Evolutionary conservation across 2,113 vertebrate genomes (phyloP).

Genomic region (Myrmophylax atrothorax): DNA sequence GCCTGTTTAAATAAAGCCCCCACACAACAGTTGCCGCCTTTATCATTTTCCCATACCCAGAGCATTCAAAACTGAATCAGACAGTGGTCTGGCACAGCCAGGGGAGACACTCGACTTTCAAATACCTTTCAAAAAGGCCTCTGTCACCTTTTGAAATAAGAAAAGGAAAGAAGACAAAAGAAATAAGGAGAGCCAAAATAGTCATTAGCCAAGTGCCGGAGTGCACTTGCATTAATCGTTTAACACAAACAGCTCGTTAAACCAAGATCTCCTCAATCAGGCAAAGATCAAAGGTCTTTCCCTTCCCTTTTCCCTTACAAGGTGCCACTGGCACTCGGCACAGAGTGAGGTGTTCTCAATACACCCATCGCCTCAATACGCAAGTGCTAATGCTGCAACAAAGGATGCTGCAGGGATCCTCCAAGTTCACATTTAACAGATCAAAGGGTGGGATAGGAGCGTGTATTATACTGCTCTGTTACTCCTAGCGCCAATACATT

Average conservation of each 20-base stretch:
- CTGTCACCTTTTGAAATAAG: neutral
- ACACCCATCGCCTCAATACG: accelerated
- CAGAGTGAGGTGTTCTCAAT: neutral
- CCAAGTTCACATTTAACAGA: neutral
- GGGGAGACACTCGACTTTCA: neutral
- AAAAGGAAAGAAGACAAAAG: neutral
- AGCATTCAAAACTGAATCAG: neutral
- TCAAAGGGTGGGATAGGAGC: neutral
- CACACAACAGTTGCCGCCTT: neutral
- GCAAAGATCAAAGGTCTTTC: neutral
- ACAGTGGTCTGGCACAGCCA: neutral
- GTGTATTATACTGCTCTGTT: neutral
- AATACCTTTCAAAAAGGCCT: neutral
- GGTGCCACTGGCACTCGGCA: neutral
- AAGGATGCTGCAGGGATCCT: neutral
- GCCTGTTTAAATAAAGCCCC: neutral
- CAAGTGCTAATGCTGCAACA: neutral
- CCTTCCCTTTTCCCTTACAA: neutral
- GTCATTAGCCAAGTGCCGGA: neutral
- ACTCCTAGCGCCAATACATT: neutral
- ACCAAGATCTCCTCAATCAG: neutral
- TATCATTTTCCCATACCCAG: neutral
- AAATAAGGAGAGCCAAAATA: neutral
- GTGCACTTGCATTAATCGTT: neutral
- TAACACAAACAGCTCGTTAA: neutral